Evolutionary conservation across 2,797 vertebrate genomes (phyloP).

Genomic region (Chanos chanos): DNA sequence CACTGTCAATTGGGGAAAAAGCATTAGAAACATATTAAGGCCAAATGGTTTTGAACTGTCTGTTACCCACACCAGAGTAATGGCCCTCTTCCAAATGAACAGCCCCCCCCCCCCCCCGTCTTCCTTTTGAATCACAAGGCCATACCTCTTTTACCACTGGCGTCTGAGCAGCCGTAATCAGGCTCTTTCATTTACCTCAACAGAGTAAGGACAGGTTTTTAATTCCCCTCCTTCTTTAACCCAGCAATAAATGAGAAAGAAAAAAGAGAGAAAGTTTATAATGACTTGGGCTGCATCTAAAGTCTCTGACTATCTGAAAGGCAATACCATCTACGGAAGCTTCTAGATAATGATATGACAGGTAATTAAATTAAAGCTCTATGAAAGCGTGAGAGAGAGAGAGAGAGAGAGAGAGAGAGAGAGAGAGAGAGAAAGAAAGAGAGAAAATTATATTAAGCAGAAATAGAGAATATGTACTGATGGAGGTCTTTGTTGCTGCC

Average conservation of each 20-base stretch:
- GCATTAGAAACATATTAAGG: conserved; percentile 64
- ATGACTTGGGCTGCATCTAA: conserved; percentile 14
- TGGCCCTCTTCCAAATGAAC: conserved; percentile 59
- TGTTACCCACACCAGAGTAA: conserved; percentile 53
- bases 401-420: conserved; percentile 43
- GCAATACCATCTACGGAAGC: background rate
- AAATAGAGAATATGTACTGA: no score
- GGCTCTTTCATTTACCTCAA: conserved; percentile 49
- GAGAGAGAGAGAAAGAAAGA: background rate
- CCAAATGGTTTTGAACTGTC: conserved; percentile 65
- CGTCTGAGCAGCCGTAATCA: conserved; percentile 50
- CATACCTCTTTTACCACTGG: no score
- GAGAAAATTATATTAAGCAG: background rate
- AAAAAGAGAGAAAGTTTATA: background rate
- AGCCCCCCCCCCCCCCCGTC: conserved; percentile 28
- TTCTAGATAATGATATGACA: conserved; percentile 23
- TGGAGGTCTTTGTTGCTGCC: no score
- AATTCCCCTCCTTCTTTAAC: background rate
- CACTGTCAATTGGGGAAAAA: conserved; percentile 39
- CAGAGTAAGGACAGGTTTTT: conserved; percentile 16
- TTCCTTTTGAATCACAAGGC: no score
- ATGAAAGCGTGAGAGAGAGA: background rate
- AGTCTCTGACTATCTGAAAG: conserved; percentile 1
- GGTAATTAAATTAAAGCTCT: conserved; percentile 23
- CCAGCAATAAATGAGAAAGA: background rate